A percentile compares a stretch with the other conserved stretches of the same genome.
phyloP scores from a whole-genome alignment of 1,140 invertebrate species.

The Bombus pyrosoma region DNA sequence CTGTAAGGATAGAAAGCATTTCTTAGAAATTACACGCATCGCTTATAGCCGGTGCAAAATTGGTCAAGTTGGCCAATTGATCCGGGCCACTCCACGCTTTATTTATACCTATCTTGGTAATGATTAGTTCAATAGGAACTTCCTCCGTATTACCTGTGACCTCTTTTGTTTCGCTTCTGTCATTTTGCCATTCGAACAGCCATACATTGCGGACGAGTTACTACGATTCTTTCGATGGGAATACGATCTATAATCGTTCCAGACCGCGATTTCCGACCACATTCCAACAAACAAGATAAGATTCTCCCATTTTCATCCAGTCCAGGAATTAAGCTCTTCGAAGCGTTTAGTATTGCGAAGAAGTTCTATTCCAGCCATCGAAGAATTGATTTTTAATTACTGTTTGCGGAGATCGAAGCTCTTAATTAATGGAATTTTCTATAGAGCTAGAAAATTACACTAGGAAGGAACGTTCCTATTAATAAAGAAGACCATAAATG shows the following conservation, averaged over 20 bases:
- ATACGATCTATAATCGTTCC: constrained; percentile 13
- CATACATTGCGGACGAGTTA: constrained; percentile 46
- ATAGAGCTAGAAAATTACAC: neutral
- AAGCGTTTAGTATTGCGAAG: too few species aligned
- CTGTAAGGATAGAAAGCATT: constrained; percentile 17
- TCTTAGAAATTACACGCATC: constrained; percentile 30
- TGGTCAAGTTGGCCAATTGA: constrained; percentile 60
- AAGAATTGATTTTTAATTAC: neutral
- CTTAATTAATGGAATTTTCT: neutral
- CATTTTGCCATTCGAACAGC: constrained; percentile 50
- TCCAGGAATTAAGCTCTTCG: neutral
- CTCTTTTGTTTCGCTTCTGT: constrained; percentile 66
- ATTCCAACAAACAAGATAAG: neutral
- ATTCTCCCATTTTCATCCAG: neutral
- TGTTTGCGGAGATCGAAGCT: neutral
- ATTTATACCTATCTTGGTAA: constrained; percentile 68
- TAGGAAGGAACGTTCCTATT: neutral
- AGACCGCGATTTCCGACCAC: neutral
- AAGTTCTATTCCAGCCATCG: neutral
- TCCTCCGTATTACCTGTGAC: constrained; percentile 68
- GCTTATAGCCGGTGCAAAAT: constrained; percentile 46
- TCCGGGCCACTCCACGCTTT: constrained; percentile 54
- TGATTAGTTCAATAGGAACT: constrained; percentile 71
- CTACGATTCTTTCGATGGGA: constrained; percentile 16
- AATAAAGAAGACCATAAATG: neutral